Evolutionary conservation across 2,888 invertebrate genomes (phyloP), one percentile per base, ranked within the genome.

Genomic region (Lacanobia oleracea): DNA sequence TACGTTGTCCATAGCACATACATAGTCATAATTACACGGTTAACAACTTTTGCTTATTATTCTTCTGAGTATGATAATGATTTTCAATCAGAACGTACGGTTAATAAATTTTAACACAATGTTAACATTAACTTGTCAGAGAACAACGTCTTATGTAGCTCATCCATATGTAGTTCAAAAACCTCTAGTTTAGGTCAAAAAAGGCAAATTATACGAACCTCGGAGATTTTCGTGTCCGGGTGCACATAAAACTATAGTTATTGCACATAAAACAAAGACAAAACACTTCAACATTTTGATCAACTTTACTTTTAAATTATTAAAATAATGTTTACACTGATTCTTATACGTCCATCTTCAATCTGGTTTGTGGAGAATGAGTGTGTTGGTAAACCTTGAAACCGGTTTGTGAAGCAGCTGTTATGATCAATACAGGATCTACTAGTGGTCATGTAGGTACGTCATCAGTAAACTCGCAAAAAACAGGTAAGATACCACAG

Each of bases 201-300:
- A 68, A 45, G 61, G 37, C 33, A 77, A 65, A 66, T 16, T 45
- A 70, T 48, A 87, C 84, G 68, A 80, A 91, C 91, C 90, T 88
- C 81, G 75, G n/a, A 65, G 21, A 9, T 79, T 71, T 43, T 77
- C 81, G 65, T 70, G 71, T 75, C 75, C 72, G 10, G 81, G 61
- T 62, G 68, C 83, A 82, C 86, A 79, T 53, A 69, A 78, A 57
- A 83, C 84, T 12, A 77, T 27, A 27, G 51, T 59, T 50, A 73
- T 59, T 21, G 67, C 81, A 83, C 82, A 86, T 37, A 87, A 48
- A 18, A 67, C 50, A 54, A 86, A n/a, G 18, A 78, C n/a, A 0
- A 74, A 74, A 59, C 75, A 73, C 70, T 81, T 85, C n/a, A 74
- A 80, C 86, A 88, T 88, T 51, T 61, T 84, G 64, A 61, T 23